Base-by-base conservation (phyloP, 1,140 invertebrate species). In the Philopotamus ludificatus region DNA sequence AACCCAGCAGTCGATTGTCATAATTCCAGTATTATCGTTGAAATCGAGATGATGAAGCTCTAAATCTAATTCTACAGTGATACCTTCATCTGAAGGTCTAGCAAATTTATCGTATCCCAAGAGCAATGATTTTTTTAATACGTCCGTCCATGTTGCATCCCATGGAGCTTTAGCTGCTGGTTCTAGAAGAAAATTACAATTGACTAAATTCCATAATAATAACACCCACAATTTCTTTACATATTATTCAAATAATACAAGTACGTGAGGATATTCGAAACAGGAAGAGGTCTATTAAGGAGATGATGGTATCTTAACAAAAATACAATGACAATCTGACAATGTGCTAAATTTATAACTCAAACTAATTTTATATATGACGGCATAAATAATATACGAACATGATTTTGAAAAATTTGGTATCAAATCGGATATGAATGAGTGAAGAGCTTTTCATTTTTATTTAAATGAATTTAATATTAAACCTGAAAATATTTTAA, bases 21-120 rank as follows among this genome's bases (percentile, higher is more conserved):
- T 71, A 3, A 81, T 73, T 0, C 82, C 84, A 70, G 80, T 81
- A 47, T 81, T 73, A 68, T 87, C 85, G 68, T 85, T 83, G 10
- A 86, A 41, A 61, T 82, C 76, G 8, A 87, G 73, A 69, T 87
- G 83, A 66, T 79, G 77, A 4, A 88, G 73, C 10, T 74, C 74
- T 9, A 88, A 66, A 10, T 78, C 81, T 22, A 88, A 72, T 4
- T 71, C 74, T 4, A 88, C 82, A 1, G 77, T 73, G 42, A 81
- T 79, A 58, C 75, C 79, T 64, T 84, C 80, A 66, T 83, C 78
- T 0, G 82, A 72, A 1, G 85, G 86, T 66, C 86, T 80, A 1
- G 83, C 78, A 68, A 84, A 82, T 74, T 84, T 85, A 72, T 88
- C 86, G 70, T 87, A 87, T 53, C 82, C 83, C 7, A 82, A 71